phyloP scores from a whole-genome alignment of 2,797 vertebrate species.

The Pseudotriccus pelzelni region DNA sequence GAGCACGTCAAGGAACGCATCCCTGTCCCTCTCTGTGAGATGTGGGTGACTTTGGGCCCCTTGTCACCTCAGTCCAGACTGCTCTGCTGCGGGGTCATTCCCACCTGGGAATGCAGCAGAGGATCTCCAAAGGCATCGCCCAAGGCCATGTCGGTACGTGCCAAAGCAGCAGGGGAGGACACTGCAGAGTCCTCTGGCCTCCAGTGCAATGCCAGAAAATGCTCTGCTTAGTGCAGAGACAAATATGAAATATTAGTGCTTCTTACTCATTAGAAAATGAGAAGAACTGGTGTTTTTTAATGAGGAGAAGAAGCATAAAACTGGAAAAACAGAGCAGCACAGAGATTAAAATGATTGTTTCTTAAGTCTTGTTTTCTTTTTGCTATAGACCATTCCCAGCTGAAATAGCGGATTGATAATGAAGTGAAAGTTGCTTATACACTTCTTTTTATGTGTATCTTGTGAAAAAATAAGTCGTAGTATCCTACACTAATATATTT shows the following conservation, averaged over 20 bases:
- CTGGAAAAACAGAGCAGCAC: too few relatives aligned
- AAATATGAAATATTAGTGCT: not conserved
- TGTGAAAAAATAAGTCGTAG: not conserved
- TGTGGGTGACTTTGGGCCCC: rapidly evolving
- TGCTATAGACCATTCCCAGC: not conserved
- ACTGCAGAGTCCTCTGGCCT: rapidly evolving
- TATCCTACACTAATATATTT: not conserved
- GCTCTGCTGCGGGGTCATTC: not conserved
- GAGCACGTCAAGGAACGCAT: rapidly evolving
- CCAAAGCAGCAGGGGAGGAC: rapidly evolving
- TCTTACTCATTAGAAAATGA: not conserved
- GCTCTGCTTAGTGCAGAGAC: not conserved
- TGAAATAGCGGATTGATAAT: not conserved
- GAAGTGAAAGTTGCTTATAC: not conserved
- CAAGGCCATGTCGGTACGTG: rapidly evolving
- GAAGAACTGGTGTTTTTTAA: not conserved
- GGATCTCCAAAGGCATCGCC: not conserved
- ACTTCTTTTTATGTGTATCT: not conserved
- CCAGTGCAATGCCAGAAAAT: rapidly evolving
- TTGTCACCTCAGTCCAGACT: rapidly evolving
- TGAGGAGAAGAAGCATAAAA: not conserved
- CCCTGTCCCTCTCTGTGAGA: not conserved
- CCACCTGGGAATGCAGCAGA: rapidly evolving
- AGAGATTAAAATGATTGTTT: not conserved
- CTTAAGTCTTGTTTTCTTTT: not conserved